These are phyloP conservation scores for Stigmatopora nigra DNA, from an alignment of 2,113 vertebrate genomes.

Conservation along the genomic window DNA sequence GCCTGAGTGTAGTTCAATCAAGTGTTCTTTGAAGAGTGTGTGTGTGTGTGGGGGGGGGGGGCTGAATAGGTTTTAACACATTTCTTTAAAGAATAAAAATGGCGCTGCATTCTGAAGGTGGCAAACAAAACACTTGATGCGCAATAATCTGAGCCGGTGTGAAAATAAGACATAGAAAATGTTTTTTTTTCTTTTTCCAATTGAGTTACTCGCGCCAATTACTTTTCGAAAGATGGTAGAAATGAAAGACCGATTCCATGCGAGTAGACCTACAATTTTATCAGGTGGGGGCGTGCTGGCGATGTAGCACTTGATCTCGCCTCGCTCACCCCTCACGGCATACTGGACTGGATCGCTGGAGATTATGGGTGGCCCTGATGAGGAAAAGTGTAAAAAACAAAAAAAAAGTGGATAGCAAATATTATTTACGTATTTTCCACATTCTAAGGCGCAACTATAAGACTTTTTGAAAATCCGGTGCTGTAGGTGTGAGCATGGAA, in stretches of 20 bases:
- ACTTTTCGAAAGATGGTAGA: constrained; percentile 14
- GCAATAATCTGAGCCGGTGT: neutral
- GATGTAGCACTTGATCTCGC: constrained; percentile 92
- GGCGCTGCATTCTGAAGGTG: neutral
- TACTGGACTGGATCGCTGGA: constrained; percentile 86
- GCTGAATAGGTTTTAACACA: neutral
- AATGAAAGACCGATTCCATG: constrained; percentile 10
- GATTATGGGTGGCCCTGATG: constrained; percentile 86
- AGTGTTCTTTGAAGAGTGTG: neutral
- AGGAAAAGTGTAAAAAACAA: neutral
- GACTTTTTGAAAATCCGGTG: too few species aligned
- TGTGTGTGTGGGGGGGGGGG: too few species aligned
- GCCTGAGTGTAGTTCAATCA: neutral
- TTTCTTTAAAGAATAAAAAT: neutral
- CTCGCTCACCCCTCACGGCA: constrained; percentile 79
- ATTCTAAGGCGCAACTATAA: too few species aligned
- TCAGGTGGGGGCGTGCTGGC: constrained; percentile 90
- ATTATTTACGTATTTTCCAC: neutral
- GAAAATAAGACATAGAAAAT: neutral
- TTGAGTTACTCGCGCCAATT: constrained; percentile 16
- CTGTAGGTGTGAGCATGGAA: too few species aligned
- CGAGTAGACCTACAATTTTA: constrained; percentile 83
- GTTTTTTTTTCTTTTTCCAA: neutral
- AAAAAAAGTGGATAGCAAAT: neutral
- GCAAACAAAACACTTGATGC: neutral